Base-by-base conservation (phyloP, 2,797 vertebrate genomes). In the Fundulus diaphanus region DNA sequence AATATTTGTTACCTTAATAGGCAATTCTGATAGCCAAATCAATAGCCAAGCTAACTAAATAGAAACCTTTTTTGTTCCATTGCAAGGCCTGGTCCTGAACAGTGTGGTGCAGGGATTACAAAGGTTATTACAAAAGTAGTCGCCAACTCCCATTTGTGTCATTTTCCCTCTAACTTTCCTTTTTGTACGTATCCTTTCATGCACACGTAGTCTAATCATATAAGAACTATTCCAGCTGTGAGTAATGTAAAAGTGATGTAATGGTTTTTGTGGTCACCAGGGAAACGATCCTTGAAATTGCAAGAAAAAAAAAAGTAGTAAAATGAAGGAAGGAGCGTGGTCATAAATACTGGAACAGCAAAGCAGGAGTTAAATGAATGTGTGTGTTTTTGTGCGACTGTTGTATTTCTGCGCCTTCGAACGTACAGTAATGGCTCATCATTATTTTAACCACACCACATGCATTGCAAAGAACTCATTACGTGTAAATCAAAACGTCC, bases 211-310 rank as follows among this genome's bases (percentile, higher is more conserved):
- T 78, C 74, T 56, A 22, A 80, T 42, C 74, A 57, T 79, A 70
- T 80, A 77, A 57, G 73, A 81, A 79, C 67, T 80, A 77, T 82
- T 82, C 87, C 89, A 89, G 70, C 82, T 82, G 87, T 92, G 91
- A 92, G 87, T 92, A 91, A 93, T 92, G 91, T 89, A 89, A 85
- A 89, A 89, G 78, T 93, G 90, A 93, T 92, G 89, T 94, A 91
- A 94, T 93, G 87, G 90, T 92, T 92, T 91, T 87, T 85, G 73
- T 84, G 90, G 89, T 89, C 85, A 84, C 81, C 57, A 79, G 80
- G 89, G 92, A 96, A 96, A 96, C 92, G 92, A 95, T 92, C 93
- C 94, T 94, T 96, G 95, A 96, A 96, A 96, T 95, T 95, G 91
- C 92, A 85, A 92, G 93, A 89, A 94, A 9, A 13, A 65, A 42